These are phyloP conservation scores for Stichodactyla helianthus DNA, from an alignment of 64 coral and sea anemone species.

Conservation along the genomic window DNA sequence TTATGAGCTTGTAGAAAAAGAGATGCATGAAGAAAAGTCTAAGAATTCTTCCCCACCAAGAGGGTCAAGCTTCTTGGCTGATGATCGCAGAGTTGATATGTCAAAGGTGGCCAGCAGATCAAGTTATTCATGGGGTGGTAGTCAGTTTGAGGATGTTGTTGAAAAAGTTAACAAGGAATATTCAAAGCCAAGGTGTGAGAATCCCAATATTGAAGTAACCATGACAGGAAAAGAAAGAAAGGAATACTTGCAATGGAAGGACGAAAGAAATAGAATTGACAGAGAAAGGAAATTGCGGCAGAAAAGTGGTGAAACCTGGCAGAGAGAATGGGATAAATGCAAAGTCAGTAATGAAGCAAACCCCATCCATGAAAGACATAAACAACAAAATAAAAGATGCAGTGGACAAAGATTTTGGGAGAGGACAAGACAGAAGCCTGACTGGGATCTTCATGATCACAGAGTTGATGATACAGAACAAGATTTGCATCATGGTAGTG, in stretches of 20 bases:
- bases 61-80: slow-evolving; percentile 44
- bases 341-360: slow-evolving; percentile 11
- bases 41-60: neutral
- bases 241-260: slow-evolving; percentile 66
- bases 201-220: neutral
- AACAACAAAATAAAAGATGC: slow-evolving; percentile 1
- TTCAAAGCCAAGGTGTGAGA: neutral
- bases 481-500: neutral
- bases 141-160: slow-evolving; percentile 57
- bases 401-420: slow-evolving; percentile 10
- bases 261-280: slow-evolving; percentile 71
- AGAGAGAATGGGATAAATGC: slow-evolving; percentile 69
- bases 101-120: slow-evolving; percentile 58
- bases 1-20: slow-evolving; percentile 54
- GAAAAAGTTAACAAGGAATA: slow-evolving; percentile 52
- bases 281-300: slow-evolving; percentile 56
- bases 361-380: neutral
- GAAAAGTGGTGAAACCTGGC: slow-evolving; percentile 68
- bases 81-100: slow-evolving; percentile 74
- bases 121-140: slow-evolving; percentile 74
- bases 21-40: slow-evolving; percentile 9
- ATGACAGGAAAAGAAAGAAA: slow-evolving; percentile 79
- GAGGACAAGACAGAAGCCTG: slow-evolving; percentile 9
- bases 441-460: slow-evolving; percentile 18
- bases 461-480: slow-evolving; percentile 6